A percentile compares a stretch with the other conserved stretches of the same genome.
phyloP scores from a whole-genome alignment of 2,797 vertebrate species.

The Sardinella longiceps region DNA sequence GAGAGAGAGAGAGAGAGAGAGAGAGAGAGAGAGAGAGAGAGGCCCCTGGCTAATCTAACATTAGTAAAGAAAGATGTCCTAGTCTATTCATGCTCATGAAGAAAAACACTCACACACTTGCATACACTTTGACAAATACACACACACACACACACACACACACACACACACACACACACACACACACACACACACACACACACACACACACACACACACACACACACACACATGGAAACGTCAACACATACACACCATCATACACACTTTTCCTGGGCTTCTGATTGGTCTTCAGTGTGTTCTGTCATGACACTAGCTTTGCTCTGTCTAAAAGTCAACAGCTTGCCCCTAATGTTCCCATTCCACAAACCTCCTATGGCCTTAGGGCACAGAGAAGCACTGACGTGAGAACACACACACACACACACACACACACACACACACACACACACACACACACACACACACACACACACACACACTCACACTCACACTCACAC shows the following conservation, averaged over 20 bases:
- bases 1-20: not conserved
- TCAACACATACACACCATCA: not conserved
- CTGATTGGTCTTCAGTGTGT: not conserved
- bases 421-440: not conserved
- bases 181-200: not conserved
- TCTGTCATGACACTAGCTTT: not conserved
- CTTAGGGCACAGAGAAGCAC: not conserved
- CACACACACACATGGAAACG: not conserved
- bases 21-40: not conserved
- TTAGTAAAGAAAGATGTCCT: not conserved
- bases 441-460: not conserved
- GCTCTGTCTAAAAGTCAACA: not conserved
- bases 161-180: not conserved
- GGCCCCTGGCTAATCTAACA: constrained; percentile 13
- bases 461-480: not conserved
- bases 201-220: not conserved
- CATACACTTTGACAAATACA: not conserved
- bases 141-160: not conserved
- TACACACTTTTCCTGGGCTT: not conserved
- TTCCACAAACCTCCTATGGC: not conserved
- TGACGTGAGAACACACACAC: not conserved
- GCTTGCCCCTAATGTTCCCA: not conserved
- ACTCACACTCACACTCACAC: not conserved
- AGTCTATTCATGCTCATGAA: constrained; percentile 13
- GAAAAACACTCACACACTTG: not conserved